A percentile compares a stretch with the other conserved stretches of the same genome.
These are phyloP conservation scores for Microctenopoma stevenorrisi DNA, from an alignment of 2,797 vertebrate species.

Conservation along the genomic window DNA sequence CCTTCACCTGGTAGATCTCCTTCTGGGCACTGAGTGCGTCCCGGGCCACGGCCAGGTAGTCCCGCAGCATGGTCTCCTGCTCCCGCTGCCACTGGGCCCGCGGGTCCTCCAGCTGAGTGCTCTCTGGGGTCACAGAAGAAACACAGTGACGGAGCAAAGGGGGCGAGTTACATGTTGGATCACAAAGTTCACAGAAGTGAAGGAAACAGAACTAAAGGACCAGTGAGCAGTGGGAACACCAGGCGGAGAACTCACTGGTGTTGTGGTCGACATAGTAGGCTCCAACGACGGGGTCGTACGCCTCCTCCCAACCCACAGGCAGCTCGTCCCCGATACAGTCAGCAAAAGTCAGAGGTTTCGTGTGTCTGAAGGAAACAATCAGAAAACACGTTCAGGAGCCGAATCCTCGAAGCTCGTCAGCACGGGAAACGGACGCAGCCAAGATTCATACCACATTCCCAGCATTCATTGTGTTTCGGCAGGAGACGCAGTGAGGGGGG, in stretches of 20 bases:
- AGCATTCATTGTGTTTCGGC: background rate
- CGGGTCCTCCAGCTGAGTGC: slow-evolving; percentile 97
- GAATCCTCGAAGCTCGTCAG: background rate
- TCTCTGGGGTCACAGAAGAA: slow-evolving; percentile 79
- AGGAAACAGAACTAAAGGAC: no score
- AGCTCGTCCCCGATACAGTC: slow-evolving; percentile 98
- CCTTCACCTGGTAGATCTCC: slow-evolving; percentile 97
- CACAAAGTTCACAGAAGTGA: background rate
- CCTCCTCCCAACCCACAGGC: slow-evolving; percentile 97
- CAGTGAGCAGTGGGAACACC: background rate
- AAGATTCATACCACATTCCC: no score
- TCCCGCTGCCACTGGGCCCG: slow-evolving; percentile 95
- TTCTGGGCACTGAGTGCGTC: slow-evolving; percentile 93
- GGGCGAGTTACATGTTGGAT: background rate
- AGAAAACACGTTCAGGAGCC: background rate
- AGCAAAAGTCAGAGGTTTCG: slow-evolving; percentile 96
- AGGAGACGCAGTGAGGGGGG: background rate
- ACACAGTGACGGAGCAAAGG: background rate
- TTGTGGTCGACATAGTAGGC: slow-evolving; percentile 99
- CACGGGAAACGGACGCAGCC: no score
- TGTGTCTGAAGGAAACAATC: slow-evolving; percentile 84
- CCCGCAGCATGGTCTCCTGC: slow-evolving; percentile 96
- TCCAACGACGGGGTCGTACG: slow-evolving; percentile 91
- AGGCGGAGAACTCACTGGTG: slow-evolving; percentile 89
- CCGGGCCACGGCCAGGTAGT: slow-evolving; percentile 93